A percentile compares a stretch with the other conserved stretches of the same genome.
These are phyloP conservation scores for Myotis vivesi DNA, from an alignment of 2,797 vertebrate genomes.

Conservation along the genomic window DNA sequence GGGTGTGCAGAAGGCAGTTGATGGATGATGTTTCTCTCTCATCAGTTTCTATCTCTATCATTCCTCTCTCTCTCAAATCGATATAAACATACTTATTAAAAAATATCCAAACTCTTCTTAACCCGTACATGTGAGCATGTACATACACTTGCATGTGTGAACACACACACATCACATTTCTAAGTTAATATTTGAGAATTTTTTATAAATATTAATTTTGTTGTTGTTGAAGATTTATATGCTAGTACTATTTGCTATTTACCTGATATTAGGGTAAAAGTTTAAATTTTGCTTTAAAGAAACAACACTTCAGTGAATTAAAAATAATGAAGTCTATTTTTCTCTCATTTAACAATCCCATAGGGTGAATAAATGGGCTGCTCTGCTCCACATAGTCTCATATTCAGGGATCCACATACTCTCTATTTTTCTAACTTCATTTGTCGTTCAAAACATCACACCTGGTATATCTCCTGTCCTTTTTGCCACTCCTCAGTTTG, in stretches of 20 bases:
- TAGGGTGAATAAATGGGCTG: background rate
- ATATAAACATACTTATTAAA: too few species aligned
- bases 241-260: background rate
- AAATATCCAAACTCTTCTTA: background rate
- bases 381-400: background rate
- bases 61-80: too few species aligned
- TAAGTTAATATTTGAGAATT: background rate
- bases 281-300: background rate
- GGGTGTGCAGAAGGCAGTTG: too few species aligned
- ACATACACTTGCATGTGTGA: too few species aligned
- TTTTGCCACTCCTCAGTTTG: background rate
- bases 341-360: background rate
- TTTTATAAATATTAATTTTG: conserved; percentile 4
- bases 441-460: background rate
- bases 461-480: too few species aligned
- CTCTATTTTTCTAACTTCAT: background rate
- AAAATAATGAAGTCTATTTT: conserved; percentile 3
- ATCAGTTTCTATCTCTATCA: too few species aligned
- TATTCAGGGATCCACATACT: background rate
- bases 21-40: too few species aligned
- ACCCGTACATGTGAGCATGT: background rate
- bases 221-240: background rate
- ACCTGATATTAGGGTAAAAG: background rate
- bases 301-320: background rate
- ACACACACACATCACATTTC: background rate